phyloP scores from a whole-genome alignment of 2,797 vertebrate genomes.

The Mormyrops boulengeri region DNA sequence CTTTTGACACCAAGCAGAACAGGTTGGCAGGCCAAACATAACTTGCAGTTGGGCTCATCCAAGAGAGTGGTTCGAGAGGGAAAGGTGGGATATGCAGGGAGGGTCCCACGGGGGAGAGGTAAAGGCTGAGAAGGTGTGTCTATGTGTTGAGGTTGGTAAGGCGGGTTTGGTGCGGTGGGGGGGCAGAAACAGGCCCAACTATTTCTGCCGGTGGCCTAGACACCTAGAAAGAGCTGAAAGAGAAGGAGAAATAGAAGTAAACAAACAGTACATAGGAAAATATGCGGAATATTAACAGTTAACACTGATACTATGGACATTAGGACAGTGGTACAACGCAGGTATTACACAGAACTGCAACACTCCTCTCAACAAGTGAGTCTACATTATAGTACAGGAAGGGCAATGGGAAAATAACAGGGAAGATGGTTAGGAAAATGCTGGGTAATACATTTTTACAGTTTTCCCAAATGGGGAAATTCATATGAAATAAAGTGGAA shows the following conservation, averaged over 20 bases:
- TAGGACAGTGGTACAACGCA: background rate
- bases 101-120: background rate
- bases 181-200: background rate
- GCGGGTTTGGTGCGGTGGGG: background rate
- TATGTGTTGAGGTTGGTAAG: background rate
- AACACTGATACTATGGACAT: background rate
- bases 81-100: background rate
- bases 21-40: background rate
- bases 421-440: background rate
- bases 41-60: background rate
- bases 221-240: constrained; percentile 10
- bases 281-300: background rate
- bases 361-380: background rate
- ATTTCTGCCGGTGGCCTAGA: background rate
- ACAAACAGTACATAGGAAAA: background rate
- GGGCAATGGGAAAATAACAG: background rate
- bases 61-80: background rate
- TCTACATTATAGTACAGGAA: background rate
- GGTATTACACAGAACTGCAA: background rate
- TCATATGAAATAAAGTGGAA: background rate
- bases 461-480: background rate
- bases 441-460: background rate
- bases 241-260: constrained; percentile 9
- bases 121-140: background rate
- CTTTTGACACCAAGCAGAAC: background rate